Evolutionary conservation across 2,888 invertebrate genomes (phyloP).

Genomic region (Trypoxylon attenuatum): DNA sequence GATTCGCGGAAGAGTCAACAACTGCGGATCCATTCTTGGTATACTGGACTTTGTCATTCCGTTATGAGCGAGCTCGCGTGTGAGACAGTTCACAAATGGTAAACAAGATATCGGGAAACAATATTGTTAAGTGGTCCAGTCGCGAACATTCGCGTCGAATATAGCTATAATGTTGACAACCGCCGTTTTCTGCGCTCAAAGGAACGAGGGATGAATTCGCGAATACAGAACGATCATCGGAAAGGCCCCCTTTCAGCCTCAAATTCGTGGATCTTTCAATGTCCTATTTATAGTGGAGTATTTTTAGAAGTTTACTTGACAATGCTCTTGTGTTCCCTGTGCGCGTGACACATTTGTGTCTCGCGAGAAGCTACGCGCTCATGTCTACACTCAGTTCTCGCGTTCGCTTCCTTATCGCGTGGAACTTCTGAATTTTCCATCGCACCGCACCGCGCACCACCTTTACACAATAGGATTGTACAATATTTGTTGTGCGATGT

Average conservation of each 20-base stretch:
- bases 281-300: not conserved
- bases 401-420: slow-evolving; percentile 28
- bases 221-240: slow-evolving; percentile 25
- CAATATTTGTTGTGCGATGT: slow-evolving; percentile 50
- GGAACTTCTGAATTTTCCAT: slow-evolving; percentile 30
- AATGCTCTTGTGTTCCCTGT: not conserved
- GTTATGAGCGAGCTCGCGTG: slow-evolving; percentile 7
- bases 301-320: not conserved
- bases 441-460: slow-evolving; percentile 32
- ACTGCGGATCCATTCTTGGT: slow-evolving; percentile 38
- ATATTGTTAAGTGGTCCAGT: slow-evolving; percentile 35
- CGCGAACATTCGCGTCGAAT: slow-evolving; percentile 25
- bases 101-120: slow-evolving; percentile 55
- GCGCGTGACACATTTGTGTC: not conserved
- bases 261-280: no score
- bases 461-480: slow-evolving; percentile 52
- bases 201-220: slow-evolving; percentile 19
- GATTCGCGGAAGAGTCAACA: slow-evolving; percentile 56
- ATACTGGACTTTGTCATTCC: slow-evolving; percentile 56
- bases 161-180: not conserved
- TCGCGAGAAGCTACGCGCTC: not conserved
- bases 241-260: slow-evolving; percentile 13
- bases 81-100: slow-evolving; percentile 28
- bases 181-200: slow-evolving; percentile 6
- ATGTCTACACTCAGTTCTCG: not conserved